These are phyloP conservation scores for Sarcophaga bullata DNA, from an alignment of 1,140 invertebrate species.

Conservation along the genomic window DNA sequence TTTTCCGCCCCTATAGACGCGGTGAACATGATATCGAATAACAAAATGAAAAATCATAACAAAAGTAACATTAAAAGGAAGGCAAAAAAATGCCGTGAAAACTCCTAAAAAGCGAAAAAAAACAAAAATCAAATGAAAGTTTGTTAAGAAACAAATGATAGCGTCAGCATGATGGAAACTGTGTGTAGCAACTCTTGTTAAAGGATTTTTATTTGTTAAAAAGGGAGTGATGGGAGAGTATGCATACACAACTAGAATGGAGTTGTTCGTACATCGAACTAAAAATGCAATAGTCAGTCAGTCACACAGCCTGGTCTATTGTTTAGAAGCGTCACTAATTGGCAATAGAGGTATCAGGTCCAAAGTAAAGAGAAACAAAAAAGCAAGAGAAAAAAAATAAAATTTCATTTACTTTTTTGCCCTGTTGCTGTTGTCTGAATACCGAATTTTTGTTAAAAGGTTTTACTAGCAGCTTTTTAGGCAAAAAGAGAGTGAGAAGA, in stretches of 20 bases:
- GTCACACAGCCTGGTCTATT: neutral
- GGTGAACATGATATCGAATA: neutral
- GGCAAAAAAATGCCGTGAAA: no score
- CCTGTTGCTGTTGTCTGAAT: neutral
- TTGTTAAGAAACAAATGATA: neutral
- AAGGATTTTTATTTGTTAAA: neutral
- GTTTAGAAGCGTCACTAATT: neutral
- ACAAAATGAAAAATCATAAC: neutral
- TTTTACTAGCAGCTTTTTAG: neutral
- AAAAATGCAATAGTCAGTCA: neutral
- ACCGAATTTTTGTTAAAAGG: neutral
- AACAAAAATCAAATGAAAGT: neutral
- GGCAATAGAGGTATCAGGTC: neutral
- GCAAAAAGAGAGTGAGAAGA: neutral
- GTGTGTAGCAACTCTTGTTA: neutral
- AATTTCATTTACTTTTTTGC: no score
- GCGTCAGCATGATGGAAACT: neutral
- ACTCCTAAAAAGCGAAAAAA: neutral
- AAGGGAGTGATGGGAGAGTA: neutral
- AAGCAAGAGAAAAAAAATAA: no score
- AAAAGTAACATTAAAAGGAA: neutral
- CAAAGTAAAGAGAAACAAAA: neutral
- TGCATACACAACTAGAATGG: neutral
- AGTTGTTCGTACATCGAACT: neutral
- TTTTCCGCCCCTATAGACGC: neutral